Evolutionary conservation across 2,888 invertebrate species (phyloP).

Genomic region (Urechis unicinctus): DNA sequence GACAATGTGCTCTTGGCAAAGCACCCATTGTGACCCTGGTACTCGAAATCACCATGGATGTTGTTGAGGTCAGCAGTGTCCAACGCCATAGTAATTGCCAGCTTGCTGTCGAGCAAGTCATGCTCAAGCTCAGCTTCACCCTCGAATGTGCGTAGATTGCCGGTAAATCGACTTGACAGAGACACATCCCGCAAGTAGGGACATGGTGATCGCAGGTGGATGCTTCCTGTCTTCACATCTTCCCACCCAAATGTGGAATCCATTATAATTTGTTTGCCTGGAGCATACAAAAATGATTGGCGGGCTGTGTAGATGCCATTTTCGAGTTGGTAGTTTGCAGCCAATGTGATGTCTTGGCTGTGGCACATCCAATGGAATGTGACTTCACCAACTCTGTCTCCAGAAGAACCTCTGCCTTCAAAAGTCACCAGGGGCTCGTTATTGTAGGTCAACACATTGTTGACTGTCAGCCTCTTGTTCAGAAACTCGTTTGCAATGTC

Average conservation of each 20-base stretch:
- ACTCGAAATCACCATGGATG: slow-evolving; percentile 4
- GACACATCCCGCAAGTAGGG: slow-evolving; percentile 2
- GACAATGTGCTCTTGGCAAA: background rate
- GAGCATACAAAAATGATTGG: slow-evolving; percentile 23
- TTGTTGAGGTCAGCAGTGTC: slow-evolving; percentile 12
- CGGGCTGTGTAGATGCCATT: slow-evolving; percentile 21
- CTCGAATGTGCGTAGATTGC: slow-evolving; percentile 11
- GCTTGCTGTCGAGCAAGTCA: slow-evolving; percentile 7
- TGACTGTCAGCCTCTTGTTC: too few relatives aligned
- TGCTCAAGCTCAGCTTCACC: slow-evolving; percentile 8
- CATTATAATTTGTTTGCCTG: slow-evolving; percentile 21
- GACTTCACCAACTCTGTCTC: too few relatives aligned
- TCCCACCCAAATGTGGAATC: slow-evolving; percentile 21
- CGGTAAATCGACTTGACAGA: slow-evolving; percentile 4
- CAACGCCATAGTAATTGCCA: slow-evolving; percentile 4
- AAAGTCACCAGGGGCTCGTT: background rate
- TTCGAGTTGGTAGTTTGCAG: background rate
- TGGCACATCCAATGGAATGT: too few relatives aligned
- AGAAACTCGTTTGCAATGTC: background rate
- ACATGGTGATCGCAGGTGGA: slow-evolving; percentile 25
- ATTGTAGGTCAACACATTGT: background rate
- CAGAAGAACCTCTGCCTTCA: background rate
- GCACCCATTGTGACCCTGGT: slow-evolving; percentile 7
- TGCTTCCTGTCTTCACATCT: slow-evolving; percentile 19
- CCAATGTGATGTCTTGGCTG: too few relatives aligned